phyloP scores from a whole-genome alignment of 2,797 vertebrate species.

The Pithecia hirsuta region DNA sequence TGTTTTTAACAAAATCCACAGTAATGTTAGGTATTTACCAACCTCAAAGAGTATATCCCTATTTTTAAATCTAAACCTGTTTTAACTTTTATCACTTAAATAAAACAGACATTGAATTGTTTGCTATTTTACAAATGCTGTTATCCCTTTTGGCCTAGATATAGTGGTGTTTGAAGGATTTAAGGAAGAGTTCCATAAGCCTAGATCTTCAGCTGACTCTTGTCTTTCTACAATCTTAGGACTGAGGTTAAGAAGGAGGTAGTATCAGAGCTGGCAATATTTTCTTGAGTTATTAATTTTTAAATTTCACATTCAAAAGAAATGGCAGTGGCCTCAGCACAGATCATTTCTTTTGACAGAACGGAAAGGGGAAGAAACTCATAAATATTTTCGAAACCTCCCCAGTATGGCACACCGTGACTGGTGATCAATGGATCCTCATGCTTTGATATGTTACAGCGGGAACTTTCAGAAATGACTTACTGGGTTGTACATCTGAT shows the following conservation, averaged over 20 bases:
- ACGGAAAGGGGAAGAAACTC: conserved; percentile 69
- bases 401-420: conserved; percentile 76
- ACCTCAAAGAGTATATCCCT: not conserved
- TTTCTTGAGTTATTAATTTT: conserved; percentile 70
- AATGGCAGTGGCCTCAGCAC: conserved; percentile 81
- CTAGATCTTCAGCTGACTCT: conserved; percentile 51
- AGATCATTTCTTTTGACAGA: conserved; percentile 75
- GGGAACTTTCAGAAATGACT: conserved; percentile 89
- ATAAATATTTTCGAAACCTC: conserved; percentile 76
- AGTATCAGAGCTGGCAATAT: conserved; percentile 8
- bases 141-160: conserved; percentile 17
- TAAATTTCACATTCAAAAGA: conserved; percentile 64
- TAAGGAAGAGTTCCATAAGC: conserved; percentile 73
- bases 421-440: conserved; percentile 87
- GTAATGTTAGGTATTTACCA: not conserved
- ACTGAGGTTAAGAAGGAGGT: conserved; percentile 80
- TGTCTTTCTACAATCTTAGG: conserved; percentile 68
- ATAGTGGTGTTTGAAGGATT: conserved; percentile 78
- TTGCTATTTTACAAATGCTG: conserved; percentile 38
- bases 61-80: conserved; percentile 38
- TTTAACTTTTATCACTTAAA: not conserved
- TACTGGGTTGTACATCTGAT: conserved; percentile 99
- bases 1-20: not conserved
- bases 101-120: not conserved
- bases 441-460: conserved; percentile 95